Evolutionary conservation across 1,140 invertebrate species (phyloP), one percentile per base, ranked within the genome.

Genomic region (Macrotrachela quadricornifera): DNA sequence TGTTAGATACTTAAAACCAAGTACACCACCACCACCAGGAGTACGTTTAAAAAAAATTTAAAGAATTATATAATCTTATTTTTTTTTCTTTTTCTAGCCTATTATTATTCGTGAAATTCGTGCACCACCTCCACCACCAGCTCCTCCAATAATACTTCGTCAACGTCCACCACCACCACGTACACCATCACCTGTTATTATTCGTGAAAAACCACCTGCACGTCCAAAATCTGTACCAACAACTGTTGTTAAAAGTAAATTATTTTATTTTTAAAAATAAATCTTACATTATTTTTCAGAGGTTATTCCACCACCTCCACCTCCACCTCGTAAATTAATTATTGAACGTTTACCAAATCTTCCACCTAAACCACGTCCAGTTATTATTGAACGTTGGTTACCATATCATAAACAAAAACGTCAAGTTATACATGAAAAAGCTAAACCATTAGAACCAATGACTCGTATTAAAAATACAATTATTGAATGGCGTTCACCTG

Each of bases 331-430:
- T 21, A 44, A 46, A 40, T 48, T 55, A 15, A 47, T 55, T 18
- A 55, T 55, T 10, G 54, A 55, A 18, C 49, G 54, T 11, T 15
- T 55, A 13, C 40, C 54, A 12, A 40, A 41, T 13, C 38, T 55
- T n/a, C 54, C 54, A 6, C 37, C 54, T 10, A 55, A 55, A 41
- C 54, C 54, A 37, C 48, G 48, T 16, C 43, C 54, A 18, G 14
- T 55, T 10, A 55, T 55, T 3, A 46, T 55, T 14, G 54, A 55
- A 47, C 54, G 54, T 38, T 55, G 54, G 54, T 47, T 55, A 16
- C 54, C 54, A 10, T 55, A 55, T 30, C 8, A 41, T 13, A 40
- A 50, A 17, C 36, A n/a, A 15, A 55, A 55, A 44, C 21, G 54
- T n/a, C 18, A 39, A 38, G 54, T 55, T 16, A 41, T 55, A 9